Evolutionary conservation across 92 coral and sea anemone species (phyloP).

Genomic region (Nematostella vectensis): DNA sequence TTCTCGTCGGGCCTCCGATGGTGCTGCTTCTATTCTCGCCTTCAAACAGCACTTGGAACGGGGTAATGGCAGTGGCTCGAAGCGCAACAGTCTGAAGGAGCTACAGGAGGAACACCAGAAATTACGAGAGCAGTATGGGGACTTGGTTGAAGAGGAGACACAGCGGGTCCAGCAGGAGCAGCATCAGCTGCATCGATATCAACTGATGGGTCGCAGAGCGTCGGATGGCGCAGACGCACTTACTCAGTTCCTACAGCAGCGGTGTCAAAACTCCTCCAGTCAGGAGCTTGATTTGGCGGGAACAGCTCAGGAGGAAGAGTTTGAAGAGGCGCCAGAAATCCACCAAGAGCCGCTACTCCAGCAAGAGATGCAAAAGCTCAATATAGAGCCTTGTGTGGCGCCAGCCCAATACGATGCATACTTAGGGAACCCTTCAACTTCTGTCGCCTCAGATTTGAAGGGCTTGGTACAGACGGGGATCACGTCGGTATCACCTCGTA

Average conservation of each 20-base stretch:
- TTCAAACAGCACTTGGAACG: slow-evolving; percentile 94
- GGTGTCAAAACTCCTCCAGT: slow-evolving; percentile 51
- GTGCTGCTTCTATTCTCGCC: slow-evolving; percentile 92
- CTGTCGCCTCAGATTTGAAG: slow-evolving; percentile 7
- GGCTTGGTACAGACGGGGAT: slow-evolving; percentile 12
- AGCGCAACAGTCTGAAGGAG: slow-evolving; percentile 80
- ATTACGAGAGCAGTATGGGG: slow-evolving; percentile 81
- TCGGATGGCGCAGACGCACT: slow-evolving; percentile 91
- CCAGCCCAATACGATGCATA: slow-evolving; percentile 45
- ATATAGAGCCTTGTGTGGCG: slow-evolving; percentile 73
- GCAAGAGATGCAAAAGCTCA: slow-evolving; percentile 81
- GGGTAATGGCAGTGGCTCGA: slow-evolving; percentile 60
- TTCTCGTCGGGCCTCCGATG: slow-evolving; percentile 93
- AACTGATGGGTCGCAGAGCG: slow-evolving; percentile 72
- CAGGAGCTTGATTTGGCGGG: slow-evolving; percentile 57
- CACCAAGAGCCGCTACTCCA: slow-evolving; percentile 80
- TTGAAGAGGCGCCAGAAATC: slow-evolving; percentile 35
- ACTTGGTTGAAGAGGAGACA: slow-evolving; percentile 69
- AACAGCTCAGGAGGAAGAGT: slow-evolving; percentile 34
- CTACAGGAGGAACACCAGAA: slow-evolving; percentile 85
- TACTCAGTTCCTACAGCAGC: slow-evolving; percentile 75
- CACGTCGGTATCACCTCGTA: slow-evolving; percentile 53
- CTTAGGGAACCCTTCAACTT: slow-evolving; percentile 23
- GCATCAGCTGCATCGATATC: slow-evolving; percentile 68
- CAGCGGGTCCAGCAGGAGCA: slow-evolving; percentile 83